phyloP scores from a whole-genome alignment of 2,888 invertebrate genomes.

The Apodemia mormo region DNA sequence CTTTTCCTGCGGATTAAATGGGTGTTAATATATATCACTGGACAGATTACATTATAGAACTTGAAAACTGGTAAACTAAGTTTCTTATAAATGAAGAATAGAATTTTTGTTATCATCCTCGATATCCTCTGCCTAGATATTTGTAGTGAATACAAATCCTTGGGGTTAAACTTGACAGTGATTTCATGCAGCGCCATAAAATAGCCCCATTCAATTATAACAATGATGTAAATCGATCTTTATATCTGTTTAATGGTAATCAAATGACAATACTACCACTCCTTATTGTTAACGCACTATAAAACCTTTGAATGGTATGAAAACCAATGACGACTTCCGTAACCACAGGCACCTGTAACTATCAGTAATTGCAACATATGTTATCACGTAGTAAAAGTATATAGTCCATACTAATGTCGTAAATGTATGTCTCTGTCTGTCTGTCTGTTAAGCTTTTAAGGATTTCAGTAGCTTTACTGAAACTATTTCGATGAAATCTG shows the following conservation, averaged over 20 bases:
- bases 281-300: conserved; percentile 57
- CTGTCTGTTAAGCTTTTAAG: no score
- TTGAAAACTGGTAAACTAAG: no score
- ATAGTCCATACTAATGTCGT: no score
- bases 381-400: neutral
- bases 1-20: no score
- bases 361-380: neutral
- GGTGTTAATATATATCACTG: no score
- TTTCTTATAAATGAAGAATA: no score
- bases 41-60: no score
- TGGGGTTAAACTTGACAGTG: conserved; percentile 64
- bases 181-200: conserved; percentile 50
- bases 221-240: conserved; percentile 59
- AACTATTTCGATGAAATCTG: no score
- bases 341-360: conserved; percentile 42
- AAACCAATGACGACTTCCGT: conserved; percentile 63
- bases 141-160: conserved; percentile 28
- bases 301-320: conserved; percentile 52
- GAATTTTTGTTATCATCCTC: no score
- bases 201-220: conserved; percentile 57
- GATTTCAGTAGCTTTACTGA: no score
- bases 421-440: no score
- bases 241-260: conserved; percentile 68
- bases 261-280: conserved; percentile 53
- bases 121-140: no score